phyloP scores from a whole-genome alignment of 2,888 invertebrate genomes.

The Diarsia dahlii region DNA sequence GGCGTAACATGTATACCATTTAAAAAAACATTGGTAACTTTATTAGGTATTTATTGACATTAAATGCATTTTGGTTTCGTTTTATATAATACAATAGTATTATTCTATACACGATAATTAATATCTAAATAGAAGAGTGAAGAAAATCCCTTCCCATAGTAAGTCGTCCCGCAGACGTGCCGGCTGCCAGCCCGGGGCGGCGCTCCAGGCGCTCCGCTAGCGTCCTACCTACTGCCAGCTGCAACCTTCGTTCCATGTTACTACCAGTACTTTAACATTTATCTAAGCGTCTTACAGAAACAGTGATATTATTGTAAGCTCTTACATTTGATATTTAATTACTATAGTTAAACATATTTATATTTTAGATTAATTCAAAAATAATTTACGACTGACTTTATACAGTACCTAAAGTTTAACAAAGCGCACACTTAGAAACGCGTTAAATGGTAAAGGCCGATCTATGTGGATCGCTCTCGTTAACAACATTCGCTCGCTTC shows the following conservation, averaged over 20 bases:
- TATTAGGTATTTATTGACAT: conserved; percentile 67
- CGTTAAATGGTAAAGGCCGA: conserved; percentile 10
- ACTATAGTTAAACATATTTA: conserved; percentile 29
- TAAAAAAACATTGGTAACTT: conserved; percentile 36
- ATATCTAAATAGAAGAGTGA: conserved; percentile 60
- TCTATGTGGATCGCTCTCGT: conserved; percentile 5
- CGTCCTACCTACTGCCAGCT: neutral
- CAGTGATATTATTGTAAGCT: conserved; percentile 67
- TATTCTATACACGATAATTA: conserved; percentile 56
- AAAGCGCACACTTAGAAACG: conserved; percentile 44
- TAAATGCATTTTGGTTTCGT: conserved; percentile 82
- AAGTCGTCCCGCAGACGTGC: neutral
- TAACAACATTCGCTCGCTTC: conserved; percentile 28
- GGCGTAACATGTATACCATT: neutral
- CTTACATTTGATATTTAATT: conserved; percentile 61
- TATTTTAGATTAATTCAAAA: conserved; percentile 37
- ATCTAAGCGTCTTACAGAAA: conserved; percentile 55
- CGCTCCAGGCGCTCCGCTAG: neutral
- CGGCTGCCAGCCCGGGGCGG: neutral
- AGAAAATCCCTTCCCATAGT: conserved; percentile 39
- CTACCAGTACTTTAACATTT: conserved; percentile 24
- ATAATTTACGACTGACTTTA: conserved; percentile 52
- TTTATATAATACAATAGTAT: conserved; percentile 68
- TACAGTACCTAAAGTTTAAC: conserved; percentile 41
- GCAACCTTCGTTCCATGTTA: neutral